Percentiles rank a stretch among this genome's conserved stretches.
Conservation (phyloP, 64 coral and sea anemone species). For the Platygyra sinensis region DNA sequence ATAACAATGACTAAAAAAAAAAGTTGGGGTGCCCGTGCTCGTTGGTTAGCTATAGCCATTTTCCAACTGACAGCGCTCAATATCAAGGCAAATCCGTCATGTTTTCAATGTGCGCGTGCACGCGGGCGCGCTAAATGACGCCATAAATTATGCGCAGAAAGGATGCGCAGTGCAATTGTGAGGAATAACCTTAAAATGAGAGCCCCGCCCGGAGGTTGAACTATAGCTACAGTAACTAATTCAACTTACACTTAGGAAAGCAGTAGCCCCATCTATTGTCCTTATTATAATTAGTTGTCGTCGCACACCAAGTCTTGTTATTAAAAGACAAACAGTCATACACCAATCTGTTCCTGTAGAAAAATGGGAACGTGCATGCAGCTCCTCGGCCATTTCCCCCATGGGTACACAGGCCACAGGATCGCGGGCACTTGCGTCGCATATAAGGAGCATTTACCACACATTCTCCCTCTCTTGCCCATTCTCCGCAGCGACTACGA, state of each 20-base stretch:
- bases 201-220: no score
- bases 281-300: constrained; percentile 51
- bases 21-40: no score
- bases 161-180: no score
- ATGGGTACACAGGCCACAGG: constrained; percentile 64
- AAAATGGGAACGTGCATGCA: constrained; percentile 59
- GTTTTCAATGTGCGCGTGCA: no score
- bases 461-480: constrained; percentile 7
- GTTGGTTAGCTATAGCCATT: no score
- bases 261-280: constrained; percentile 75
- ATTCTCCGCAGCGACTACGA: not conserved
- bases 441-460: not conserved
- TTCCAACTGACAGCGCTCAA: no score
- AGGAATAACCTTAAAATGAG: no score
- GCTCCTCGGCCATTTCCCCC: constrained; percentile 48
- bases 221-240: no score
- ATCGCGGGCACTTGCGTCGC: constrained; percentile 12
- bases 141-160: no score
- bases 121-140: no score
- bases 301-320: constrained; percentile 54
- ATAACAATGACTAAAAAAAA: no score
- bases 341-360: constrained; percentile 39
- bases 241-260: constrained; percentile 44
- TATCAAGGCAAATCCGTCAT: no score
- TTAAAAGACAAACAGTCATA: constrained; percentile 54